Conservation (phyloP, 2,888 invertebrate genomes). For the Lithosia quadra region DNA sequence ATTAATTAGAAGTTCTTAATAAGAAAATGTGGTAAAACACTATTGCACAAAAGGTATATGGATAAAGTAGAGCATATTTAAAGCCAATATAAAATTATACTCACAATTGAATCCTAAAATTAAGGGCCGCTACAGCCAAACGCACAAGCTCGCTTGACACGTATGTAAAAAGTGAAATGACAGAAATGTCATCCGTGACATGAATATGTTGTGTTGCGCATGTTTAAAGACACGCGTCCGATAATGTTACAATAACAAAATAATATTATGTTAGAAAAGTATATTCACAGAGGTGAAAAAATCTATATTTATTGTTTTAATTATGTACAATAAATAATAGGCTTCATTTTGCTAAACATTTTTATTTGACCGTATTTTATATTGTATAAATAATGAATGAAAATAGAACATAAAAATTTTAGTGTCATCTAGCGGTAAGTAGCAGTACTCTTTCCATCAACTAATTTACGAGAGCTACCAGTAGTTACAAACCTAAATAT, state of each 20-base stretch:
- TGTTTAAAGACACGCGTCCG: slow-evolving; percentile 64
- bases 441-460: slow-evolving; percentile 1
- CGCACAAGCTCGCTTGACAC: slow-evolving; percentile 82
- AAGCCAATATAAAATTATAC: slow-evolving; percentile 61
- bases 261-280: slow-evolving; percentile 5
- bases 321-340: not conserved
- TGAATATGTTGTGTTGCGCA: slow-evolving; percentile 53
- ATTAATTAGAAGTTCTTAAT: slow-evolving; percentile 18
- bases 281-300: not conserved
- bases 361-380: not conserved
- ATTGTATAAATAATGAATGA: not conserved
- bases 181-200: slow-evolving; percentile 71
- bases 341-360: not conserved
- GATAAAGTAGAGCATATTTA: slow-evolving; percentile 25
- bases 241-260: slow-evolving; percentile 51
- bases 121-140: slow-evolving; percentile 79
- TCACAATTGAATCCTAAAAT: slow-evolving; percentile 82
- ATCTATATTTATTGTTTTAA: not conserved
- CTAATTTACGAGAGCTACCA: not conserved
- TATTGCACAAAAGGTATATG: slow-evolving; percentile 22
- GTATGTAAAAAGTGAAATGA: slow-evolving; percentile 83
- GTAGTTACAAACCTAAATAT: not conserved
- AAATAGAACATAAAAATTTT: too few species aligned
- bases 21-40: slow-evolving; percentile 25
- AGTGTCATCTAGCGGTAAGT: slow-evolving; percentile 30